Conservation (phyloP, 2,888 invertebrate genomes). For the Metallyticus violacea region DNA sequence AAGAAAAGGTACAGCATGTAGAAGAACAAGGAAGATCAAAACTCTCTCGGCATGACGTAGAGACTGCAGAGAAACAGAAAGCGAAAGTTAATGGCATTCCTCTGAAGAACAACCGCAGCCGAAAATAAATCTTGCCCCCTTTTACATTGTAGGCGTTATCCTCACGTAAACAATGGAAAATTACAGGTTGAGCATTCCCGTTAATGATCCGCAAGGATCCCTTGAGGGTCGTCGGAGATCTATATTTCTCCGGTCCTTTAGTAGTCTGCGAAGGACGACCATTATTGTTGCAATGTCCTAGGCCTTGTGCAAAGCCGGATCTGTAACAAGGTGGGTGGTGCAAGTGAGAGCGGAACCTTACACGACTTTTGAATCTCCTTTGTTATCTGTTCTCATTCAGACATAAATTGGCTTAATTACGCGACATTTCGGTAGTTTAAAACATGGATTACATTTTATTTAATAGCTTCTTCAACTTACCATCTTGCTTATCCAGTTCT, state of each 20-base stretch:
- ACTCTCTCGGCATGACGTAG: neutral
- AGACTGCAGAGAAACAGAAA: neutral
- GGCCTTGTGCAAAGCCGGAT: neutral
- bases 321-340: neutral
- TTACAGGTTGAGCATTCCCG: neutral
- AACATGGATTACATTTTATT: too few species aligned
- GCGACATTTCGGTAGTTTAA: too few species aligned
- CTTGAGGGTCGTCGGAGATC: too few species aligned
- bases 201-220: neutral
- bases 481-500: too few species aligned
- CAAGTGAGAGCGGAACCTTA: neutral
- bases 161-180: neutral
- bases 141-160: neutral
- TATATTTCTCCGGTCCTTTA: neutral
- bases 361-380: neutral
- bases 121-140: neutral
- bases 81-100: neutral
- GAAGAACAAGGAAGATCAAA: too few species aligned
- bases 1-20: too few species aligned
- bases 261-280: neutral
- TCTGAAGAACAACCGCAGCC: neutral
- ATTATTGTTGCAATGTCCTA: neutral
- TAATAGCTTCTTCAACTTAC: too few species aligned
- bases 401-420: too few species aligned
- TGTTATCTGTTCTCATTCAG: neutral